Conservation (phyloP, 1,140 invertebrate species). For the Holcopasites calliopsidis region DNA sequence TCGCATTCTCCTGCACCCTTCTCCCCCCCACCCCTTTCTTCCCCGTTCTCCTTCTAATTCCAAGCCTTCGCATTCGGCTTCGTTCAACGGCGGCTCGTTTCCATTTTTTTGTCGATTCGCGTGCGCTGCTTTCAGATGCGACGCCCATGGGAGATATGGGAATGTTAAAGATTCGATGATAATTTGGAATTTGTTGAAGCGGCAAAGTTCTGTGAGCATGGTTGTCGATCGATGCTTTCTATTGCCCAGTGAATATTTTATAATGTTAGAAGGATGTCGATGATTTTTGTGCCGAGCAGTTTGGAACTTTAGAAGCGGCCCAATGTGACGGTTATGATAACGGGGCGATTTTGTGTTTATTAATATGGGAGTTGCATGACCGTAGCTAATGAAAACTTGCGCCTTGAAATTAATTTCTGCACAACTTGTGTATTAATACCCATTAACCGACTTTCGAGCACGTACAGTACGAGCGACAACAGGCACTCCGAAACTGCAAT, state of each 20-base stretch:
- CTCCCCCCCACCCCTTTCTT: neutral
- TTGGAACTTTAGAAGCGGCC: no score
- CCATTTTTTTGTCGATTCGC: conserved; percentile 5
- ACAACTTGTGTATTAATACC: neutral
- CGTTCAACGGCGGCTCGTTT: neutral
- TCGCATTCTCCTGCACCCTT: neutral
- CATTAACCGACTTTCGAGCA: conserved; percentile 15
- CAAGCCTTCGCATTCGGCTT: no score
- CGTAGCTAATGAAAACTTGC: neutral
- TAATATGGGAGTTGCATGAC: neutral
- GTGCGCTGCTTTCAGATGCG: no score
- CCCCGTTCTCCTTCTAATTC: neutral
- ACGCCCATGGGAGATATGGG: neutral
- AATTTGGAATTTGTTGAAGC: no score
- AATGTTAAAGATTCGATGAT: no score
- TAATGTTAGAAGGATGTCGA: no score
- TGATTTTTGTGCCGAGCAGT: no score
- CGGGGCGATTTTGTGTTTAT: neutral
- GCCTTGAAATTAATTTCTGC: neutral
- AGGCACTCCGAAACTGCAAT: neutral
- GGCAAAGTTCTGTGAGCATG: no score
- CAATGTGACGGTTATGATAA: neutral
- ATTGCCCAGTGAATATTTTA: no score
- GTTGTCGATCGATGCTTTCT: no score
- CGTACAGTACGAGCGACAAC: neutral